Conservation (phyloP, 2,888 invertebrate species). For the Lobophora halterata region DNA sequence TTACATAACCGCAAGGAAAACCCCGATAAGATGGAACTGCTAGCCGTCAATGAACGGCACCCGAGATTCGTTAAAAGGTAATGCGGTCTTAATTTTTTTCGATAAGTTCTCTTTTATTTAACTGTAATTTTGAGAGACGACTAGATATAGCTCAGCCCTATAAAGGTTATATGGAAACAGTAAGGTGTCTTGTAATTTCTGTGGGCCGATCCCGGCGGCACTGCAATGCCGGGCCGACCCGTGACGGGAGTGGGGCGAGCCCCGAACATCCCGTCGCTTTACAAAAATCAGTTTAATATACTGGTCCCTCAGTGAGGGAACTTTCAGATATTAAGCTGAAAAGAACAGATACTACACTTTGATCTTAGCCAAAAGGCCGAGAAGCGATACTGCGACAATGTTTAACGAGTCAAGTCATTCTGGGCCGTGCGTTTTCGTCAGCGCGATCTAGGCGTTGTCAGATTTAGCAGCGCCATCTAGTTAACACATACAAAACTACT, state of each 20-base stretch:
- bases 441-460: constrained; percentile 1
- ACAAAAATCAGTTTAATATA: constrained; percentile 9
- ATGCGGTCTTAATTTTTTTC: background rate
- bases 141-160: too few species aligned
- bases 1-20: constrained; percentile 85
- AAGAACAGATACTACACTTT: constrained; percentile 17
- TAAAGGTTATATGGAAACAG: too few species aligned
- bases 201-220: constrained; percentile 10
- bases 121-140: too few species aligned
- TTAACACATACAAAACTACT: background rate
- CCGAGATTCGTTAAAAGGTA: constrained; percentile 78
- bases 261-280: constrained; percentile 36
- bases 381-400: background rate
- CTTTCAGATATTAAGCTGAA: constrained; percentile 15
- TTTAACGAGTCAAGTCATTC: background rate
- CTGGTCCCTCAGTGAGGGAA: constrained; percentile 14
- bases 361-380: constrained; percentile 18
- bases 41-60: constrained; percentile 80
- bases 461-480: constrained; percentile 14
- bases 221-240: constrained; percentile 14
- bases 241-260: constrained; percentile 14
- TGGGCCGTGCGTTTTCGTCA: constrained; percentile 6
- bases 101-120: too few species aligned
- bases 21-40: constrained; percentile 64
- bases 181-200: background rate